Conservation (phyloP, 2,113 vertebrate species). For the Varanus salvator region DNA sequence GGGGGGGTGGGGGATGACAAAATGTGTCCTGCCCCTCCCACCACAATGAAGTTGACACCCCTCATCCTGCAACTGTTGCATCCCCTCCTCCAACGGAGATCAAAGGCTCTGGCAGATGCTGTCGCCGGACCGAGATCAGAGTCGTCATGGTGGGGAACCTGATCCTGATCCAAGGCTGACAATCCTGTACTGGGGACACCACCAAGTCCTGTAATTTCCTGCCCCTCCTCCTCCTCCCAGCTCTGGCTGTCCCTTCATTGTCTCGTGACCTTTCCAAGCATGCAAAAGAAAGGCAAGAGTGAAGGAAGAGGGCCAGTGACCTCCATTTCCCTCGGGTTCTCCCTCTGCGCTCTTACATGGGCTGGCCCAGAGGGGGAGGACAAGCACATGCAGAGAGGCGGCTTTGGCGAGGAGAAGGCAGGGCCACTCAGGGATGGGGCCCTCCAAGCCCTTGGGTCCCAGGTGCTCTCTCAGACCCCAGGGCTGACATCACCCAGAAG, state of each 20-base stretch:
- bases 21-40: background rate
- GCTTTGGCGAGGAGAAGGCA: background rate
- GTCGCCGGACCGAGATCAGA: background rate
- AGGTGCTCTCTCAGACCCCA: background rate
- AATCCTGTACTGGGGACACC: background rate
- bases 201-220: background rate
- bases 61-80: background rate
- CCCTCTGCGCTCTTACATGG: background rate
- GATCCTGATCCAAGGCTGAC: background rate
- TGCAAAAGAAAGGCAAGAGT: background rate
- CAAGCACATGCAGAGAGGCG: background rate
- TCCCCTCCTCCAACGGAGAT: background rate
- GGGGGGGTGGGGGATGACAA: background rate
- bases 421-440: background rate
- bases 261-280: background rate
- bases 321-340: no score
- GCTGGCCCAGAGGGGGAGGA: background rate
- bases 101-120: background rate
- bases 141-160: background rate
- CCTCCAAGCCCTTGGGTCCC: background rate
- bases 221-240: background rate
- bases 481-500: background rate
- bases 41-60: background rate
- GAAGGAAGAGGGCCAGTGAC: no score
- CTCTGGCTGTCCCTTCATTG: background rate